Base-by-base conservation (phyloP, 2,797 vertebrate species). In the Salarias fasciatus region DNA sequence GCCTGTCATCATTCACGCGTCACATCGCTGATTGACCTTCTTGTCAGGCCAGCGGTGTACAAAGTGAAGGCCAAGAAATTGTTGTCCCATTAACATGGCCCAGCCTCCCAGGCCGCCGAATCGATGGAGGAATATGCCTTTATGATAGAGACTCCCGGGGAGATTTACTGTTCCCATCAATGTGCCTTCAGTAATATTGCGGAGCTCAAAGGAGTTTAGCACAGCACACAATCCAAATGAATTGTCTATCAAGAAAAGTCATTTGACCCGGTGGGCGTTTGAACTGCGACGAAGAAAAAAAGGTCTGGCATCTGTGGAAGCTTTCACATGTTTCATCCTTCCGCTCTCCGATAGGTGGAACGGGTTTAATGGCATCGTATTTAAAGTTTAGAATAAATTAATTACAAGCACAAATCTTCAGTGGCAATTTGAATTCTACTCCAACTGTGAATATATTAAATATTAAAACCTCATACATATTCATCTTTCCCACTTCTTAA, bases 141-240 rank as follows among this genome's bases (percentile, higher is more conserved):
- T 69, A 80, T 74, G 59, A 69, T 54, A 15, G 56, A 60, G 53
- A 24, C 18, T 24, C 60, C 60, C 28, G 14, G 0, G 24, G 29
- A 79, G 73, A 86, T 84, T 83, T 84, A 83, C 51, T 54, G 41
- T 46, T 61, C 31, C 68, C 36, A 57, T 78, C 75, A 80, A 87
- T 58, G 74, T 49, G 63, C 67, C 84, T 69, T 74, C 31, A 42
- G 58, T 68, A 66, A 86, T 75, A 74, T 72, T 67, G 69, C 53
- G 69, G 57, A 57, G 56, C 67, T 78, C 58, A 33, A 44, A 69
- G 37, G 50, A 71, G 77, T 80, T 72, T 74, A 53, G 38, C 6
- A 5, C 35, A 12, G 59, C 49, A 42, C 54, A 58, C 55, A 78
- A 68, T 77, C 53, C 8, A 67, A 80, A 62, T 80, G 48, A 87